Conservation (phyloP, 2,797 vertebrate genomes). For the Notolabrus celidotus region DNA sequence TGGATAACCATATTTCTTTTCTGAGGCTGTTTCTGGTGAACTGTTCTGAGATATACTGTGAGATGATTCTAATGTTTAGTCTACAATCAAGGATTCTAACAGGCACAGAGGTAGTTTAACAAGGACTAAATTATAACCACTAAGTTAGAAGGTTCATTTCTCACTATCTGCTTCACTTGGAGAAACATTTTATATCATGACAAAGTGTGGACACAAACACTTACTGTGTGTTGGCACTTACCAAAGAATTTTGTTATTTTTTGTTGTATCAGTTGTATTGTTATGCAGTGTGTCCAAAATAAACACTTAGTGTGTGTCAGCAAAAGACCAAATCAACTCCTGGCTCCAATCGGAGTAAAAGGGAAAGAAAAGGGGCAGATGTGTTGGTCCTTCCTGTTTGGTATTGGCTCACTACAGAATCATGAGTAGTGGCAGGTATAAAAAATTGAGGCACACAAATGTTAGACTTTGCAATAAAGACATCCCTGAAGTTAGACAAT, state of each 20-base stretch:
- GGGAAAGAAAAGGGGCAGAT: no score
- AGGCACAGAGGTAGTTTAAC: no score
- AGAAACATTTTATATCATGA: neutral
- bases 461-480: no score
- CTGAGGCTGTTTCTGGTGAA: no score
- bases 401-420: neutral
- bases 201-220: neutral
- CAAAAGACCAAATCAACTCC: neutral
- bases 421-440: neutral
- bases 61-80: no score
- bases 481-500: neutral
- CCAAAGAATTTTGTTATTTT: slow-evolving; percentile 14
- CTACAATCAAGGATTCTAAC: no score
- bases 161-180: neutral
- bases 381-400: neutral
- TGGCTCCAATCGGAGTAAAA: neutral
- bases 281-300: slow-evolving; percentile 27
- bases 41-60: no score
- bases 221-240: neutral
- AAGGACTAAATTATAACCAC: no score
- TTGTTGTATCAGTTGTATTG: slow-evolving; percentile 1
- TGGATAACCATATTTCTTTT: no score
- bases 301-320: slow-evolving; percentile 30
- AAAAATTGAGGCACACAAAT: neutral
- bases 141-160: neutral